These are phyloP conservation scores for Semaprochilodus insignis DNA, from an alignment of 2,797 vertebrate genomes.

Conservation along the genomic window DNA sequence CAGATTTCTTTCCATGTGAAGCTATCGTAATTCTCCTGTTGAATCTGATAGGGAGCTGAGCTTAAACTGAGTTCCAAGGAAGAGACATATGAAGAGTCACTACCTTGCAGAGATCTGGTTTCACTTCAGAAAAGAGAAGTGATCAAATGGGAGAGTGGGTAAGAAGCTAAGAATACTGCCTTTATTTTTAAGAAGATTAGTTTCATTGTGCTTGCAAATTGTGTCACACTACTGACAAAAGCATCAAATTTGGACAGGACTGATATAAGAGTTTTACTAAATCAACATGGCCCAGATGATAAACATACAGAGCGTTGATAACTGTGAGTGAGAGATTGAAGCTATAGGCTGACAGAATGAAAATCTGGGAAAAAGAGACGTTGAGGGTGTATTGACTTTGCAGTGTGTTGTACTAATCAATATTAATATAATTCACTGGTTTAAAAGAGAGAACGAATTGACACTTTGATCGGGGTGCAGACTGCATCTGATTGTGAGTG, in stretches of 20 bases:
- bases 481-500: neutral
- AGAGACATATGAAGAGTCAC: neutral
- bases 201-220: neutral
- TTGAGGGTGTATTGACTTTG: neutral
- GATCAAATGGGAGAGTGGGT: neutral
- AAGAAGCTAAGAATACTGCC: neutral
- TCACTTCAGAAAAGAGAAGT: neutral
- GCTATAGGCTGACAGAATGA: neutral
- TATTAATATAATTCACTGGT: conserved; percentile 25
- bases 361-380: neutral
- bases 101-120: neutral
- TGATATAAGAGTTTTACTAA: neutral
- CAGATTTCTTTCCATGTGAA: neutral
- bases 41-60: neutral
- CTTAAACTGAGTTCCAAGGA: neutral
- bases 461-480: neutral
- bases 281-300: neutral
- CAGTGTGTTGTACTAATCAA: conserved; percentile 35
- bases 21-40: neutral
- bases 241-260: neutral
- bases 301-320: conserved; percentile 22
- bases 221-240: no score
- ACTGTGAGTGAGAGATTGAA: conserved; percentile 10
- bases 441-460: conserved; percentile 9
- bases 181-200: neutral